A percentile compares a stretch with the other conserved stretches of the same genome.
Conservation (phyloP, 2,113 vertebrate species). For the Manacus vitellinus region DNA sequence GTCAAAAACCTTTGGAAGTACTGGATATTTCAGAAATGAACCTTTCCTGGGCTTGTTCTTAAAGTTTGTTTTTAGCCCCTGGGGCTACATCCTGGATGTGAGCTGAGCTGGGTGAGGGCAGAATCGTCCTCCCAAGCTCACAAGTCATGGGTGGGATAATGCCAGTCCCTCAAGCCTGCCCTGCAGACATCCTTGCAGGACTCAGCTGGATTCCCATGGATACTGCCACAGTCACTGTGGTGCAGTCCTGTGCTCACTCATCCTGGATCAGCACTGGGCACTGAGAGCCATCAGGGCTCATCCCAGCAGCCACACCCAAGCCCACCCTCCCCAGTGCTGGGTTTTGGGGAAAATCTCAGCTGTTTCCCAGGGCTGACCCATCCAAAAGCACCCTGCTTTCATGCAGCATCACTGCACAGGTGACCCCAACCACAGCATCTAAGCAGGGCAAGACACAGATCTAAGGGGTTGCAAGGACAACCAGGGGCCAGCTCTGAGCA, state of each 20-base stretch:
- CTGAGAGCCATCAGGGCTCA: background rate
- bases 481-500: background rate
- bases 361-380: background rate
- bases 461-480: background rate
- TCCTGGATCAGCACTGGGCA: background rate
- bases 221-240: accelerated
- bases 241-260: background rate
- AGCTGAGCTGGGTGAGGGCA: background rate
- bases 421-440: accelerated
- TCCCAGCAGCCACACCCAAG: background rate
- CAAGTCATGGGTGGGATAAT: background rate
- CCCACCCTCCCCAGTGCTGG: background rate
- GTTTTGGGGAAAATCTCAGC: background rate
- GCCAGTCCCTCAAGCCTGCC: background rate
- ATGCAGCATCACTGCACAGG: accelerated
- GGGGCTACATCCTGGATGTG: background rate
- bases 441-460: background rate
- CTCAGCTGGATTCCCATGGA: background rate
- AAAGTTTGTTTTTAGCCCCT: background rate
- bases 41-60: background rate
- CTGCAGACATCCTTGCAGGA: accelerated
- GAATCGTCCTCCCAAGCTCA: accelerated
- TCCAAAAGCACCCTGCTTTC: background rate
- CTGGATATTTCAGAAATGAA: background rate
- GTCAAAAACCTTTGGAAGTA: background rate